Evolutionary conservation across 2,888 invertebrate genomes (phyloP).

Genomic region (Sipha maydis): DNA sequence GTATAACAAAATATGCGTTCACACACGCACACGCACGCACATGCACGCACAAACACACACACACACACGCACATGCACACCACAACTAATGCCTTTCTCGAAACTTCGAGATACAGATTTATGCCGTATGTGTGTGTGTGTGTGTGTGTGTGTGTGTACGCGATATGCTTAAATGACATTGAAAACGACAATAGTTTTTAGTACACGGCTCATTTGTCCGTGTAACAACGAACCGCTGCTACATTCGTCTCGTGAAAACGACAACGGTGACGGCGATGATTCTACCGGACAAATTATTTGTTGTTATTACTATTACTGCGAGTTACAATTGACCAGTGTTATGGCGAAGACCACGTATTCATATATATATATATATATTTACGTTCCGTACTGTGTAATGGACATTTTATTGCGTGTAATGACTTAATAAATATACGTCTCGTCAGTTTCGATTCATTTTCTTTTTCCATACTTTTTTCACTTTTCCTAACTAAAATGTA

Average conservation of each 20-base stretch:
- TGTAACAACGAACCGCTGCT: slow-evolving; percentile 24
- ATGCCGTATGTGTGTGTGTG: background rate
- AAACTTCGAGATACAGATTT: background rate
- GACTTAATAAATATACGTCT: background rate
- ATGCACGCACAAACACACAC: background rate
- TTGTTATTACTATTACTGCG: slow-evolving; percentile 6
- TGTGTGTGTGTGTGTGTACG: background rate
- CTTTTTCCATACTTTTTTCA: background rate
- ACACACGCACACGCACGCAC: background rate
- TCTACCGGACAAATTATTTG: background rate
- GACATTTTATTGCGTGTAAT: background rate
- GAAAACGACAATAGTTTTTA: slow-evolving; percentile 54
- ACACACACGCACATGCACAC: background rate
- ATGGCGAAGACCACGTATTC: too few species aligned
- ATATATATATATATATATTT: background rate
- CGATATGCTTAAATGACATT: slow-evolving; percentile 38
- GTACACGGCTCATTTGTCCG: slow-evolving; percentile 44
- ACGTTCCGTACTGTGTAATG: background rate
- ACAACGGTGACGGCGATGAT: background rate
- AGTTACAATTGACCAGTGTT: background rate
- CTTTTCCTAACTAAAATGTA: too few species aligned
- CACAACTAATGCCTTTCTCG: background rate
- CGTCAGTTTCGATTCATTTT: background rate
- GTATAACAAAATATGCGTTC: background rate
- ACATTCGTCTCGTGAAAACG: slow-evolving; percentile 14